Conservation (phyloP, 2,888 invertebrate species). For the Monoplex corrugatus region DNA sequence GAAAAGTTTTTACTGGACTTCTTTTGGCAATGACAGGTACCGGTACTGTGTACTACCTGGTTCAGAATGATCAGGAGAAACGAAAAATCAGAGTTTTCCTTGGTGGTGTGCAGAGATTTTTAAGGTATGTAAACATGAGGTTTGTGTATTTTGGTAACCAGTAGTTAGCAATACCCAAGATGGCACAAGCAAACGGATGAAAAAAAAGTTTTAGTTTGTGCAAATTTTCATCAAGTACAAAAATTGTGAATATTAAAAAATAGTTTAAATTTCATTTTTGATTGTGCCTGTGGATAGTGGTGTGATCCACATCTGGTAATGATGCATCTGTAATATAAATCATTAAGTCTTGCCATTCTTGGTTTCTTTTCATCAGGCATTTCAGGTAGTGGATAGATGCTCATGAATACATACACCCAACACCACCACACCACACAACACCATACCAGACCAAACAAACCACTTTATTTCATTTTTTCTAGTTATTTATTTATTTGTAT, state of each 20-base stretch:
- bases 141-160: neutral
- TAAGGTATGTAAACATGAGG: conserved; percentile 65
- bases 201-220: neutral
- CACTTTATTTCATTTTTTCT: too few species aligned
- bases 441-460: too few species aligned
- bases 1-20: neutral
- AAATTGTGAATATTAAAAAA: neutral
- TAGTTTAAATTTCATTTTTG: neutral
- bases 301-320: neutral
- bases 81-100: conserved; percentile 72
- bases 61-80: conserved; percentile 61
- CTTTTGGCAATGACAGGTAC: neutral
- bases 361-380: too few species aligned
- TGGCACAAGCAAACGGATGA: neutral
- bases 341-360: too few species aligned
- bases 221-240: neutral
- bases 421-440: neutral
- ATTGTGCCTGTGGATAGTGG: neutral
- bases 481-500: too few species aligned
- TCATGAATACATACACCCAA: too few species aligned
- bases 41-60: conserved; percentile 14
- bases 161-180: too few species aligned
- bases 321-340: too few species aligned
- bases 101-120: conserved; percentile 74
- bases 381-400: too few species aligned